Conservation (phyloP, 2,888 invertebrate genomes). For the Anthrax anthrax region DNA sequence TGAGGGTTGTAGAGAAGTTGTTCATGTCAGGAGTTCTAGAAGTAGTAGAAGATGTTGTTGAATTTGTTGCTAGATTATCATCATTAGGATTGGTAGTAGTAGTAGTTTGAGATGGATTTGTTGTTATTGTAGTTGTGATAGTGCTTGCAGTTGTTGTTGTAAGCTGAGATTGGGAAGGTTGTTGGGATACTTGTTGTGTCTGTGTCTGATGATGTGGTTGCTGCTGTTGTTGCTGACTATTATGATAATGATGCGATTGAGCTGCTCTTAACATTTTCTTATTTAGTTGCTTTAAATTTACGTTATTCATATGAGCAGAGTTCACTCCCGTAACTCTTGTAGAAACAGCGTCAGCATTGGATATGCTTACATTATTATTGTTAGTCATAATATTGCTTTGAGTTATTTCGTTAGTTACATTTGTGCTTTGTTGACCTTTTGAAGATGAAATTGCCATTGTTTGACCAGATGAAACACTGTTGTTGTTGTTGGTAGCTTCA, state of each 20-base stretch:
- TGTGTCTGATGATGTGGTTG: slow-evolving; percentile 3
- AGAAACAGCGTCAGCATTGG: neutral
- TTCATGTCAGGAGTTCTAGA: slow-evolving; percentile 31
- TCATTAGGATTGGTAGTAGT: slow-evolving; percentile 13
- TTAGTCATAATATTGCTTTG: neutral
- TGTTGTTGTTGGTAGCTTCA: neutral
- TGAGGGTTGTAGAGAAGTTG: slow-evolving; percentile 17
- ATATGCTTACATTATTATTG: neutral
- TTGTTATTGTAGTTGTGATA: slow-evolving; percentile 10
- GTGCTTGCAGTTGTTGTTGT: slow-evolving; percentile 8
- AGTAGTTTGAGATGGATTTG: slow-evolving; percentile 5
- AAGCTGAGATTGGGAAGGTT: neutral
- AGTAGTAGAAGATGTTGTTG: slow-evolving; percentile 17
- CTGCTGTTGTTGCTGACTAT: slow-evolving; percentile 7
- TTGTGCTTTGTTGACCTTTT: neutral
- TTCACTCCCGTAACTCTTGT: neutral
- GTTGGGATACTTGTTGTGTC: slow-evolving; percentile 9
- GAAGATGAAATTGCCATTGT: neutral
- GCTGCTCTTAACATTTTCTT: slow-evolving; percentile 33
- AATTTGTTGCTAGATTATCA: slow-evolving; percentile 17
- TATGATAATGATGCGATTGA: slow-evolving; percentile 24
- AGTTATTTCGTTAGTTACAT: neutral
- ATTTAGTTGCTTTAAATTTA: slow-evolving; percentile 22
- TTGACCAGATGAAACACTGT: neutral
- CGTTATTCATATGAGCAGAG: neutral